Conservation (phyloP, 2,797 vertebrate genomes). For the Aulostomus chinensis region DNA sequence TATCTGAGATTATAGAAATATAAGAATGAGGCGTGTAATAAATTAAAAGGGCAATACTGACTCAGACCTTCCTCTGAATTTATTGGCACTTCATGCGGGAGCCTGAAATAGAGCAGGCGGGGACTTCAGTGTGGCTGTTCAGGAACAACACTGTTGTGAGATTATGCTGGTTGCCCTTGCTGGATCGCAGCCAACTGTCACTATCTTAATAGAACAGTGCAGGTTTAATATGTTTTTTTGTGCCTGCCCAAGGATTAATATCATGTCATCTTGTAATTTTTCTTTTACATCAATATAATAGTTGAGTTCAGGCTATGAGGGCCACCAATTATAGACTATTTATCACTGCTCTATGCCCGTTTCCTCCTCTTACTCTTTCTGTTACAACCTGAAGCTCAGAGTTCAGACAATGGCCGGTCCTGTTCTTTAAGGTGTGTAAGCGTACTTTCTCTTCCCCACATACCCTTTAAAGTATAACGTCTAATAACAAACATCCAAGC, state of each 20-base stretch:
- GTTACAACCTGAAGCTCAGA: no score
- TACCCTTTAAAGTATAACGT: slow-evolving; percentile 35
- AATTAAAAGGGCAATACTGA: slow-evolving; percentile 44
- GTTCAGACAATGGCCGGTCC: no score
- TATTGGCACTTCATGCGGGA: slow-evolving; percentile 39
- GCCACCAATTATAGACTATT: slow-evolving; percentile 9
- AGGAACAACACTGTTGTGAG: slow-evolving; percentile 19
- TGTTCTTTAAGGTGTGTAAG: slow-evolving; percentile 10
- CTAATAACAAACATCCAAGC: slow-evolving; percentile 32
- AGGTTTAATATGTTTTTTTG: slow-evolving; percentile 23
- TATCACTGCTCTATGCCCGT: no score
- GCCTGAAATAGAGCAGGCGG: slow-evolving; percentile 43
- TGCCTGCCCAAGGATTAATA: slow-evolving; percentile 24
- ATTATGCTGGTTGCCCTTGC: slow-evolving; percentile 27
- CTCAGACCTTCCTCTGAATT: slow-evolving; percentile 16
- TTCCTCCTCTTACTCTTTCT: no score
- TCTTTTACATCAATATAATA: slow-evolving; percentile 9
- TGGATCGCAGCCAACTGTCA: slow-evolving; percentile 46
- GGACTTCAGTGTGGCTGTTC: slow-evolving; percentile 15
- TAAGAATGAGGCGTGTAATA: slow-evolving; percentile 27
- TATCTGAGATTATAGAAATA: slow-evolving; percentile 44
- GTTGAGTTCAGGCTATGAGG: slow-evolving; percentile 7
- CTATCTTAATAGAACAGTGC: slow-evolving; percentile 35
- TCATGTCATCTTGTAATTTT: slow-evolving; percentile 2
- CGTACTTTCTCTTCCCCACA: slow-evolving; percentile 19